phyloP scores from a whole-genome alignment of 2,888 invertebrate species.

The Pachydiplax longipennis region DNA sequence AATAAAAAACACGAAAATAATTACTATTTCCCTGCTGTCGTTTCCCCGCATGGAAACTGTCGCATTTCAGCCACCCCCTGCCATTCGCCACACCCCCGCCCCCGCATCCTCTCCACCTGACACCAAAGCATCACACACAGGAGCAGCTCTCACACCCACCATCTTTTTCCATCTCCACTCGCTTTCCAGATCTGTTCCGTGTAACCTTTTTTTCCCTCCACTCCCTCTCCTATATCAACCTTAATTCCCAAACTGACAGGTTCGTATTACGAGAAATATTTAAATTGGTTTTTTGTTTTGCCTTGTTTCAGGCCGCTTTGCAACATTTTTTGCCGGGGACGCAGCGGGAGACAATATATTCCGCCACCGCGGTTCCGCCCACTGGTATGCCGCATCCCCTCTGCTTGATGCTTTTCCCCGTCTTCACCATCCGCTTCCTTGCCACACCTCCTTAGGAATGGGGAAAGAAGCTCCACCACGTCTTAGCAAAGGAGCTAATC shows the following conservation, averaged over 20 bases:
- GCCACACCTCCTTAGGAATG: neutral
- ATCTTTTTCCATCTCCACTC: neutral
- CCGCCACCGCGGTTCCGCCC: constrained; percentile 2
- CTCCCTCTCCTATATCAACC: constrained; percentile 20
- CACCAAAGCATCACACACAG: neutral
- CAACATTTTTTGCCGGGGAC: constrained; percentile 5
- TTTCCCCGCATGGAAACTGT: no score
- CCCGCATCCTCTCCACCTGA: neutral
- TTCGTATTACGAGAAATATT: constrained; percentile 41
- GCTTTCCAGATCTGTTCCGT: neutral
- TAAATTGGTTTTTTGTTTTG: constrained; percentile 44
- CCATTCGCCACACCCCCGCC: neutral
- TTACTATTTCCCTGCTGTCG: no score
- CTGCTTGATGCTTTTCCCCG: neutral
- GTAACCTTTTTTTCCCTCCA: neutral
- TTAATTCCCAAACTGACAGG: constrained; percentile 43
- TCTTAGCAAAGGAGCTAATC: neutral
- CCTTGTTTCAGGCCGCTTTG: constrained; percentile 29
- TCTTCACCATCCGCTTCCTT: neutral
- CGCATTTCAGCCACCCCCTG: neutral
- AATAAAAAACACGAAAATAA: no score
- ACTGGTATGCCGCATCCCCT: neutral
- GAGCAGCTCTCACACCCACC: neutral
- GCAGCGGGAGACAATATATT: constrained; percentile 24
- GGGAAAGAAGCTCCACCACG: neutral